These are phyloP conservation scores for Bufo bufo DNA, from an alignment of 2,113 vertebrate species.

Conservation along the genomic window DNA sequence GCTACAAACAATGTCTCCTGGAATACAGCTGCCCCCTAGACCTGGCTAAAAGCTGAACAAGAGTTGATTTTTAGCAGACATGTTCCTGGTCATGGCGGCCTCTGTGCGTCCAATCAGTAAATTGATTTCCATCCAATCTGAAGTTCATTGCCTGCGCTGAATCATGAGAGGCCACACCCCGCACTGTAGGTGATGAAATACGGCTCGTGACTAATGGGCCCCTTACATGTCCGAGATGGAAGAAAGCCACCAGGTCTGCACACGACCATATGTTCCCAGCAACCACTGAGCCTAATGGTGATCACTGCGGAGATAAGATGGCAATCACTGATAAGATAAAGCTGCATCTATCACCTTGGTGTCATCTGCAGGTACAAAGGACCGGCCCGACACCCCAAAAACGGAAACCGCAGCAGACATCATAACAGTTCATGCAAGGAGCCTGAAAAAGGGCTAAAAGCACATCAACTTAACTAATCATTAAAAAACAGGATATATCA, in stretches of 20 bases:
- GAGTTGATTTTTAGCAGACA: no score
- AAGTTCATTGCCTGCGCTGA: no score
- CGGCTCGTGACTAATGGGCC: background rate
- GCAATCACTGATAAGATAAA: slow-evolving; percentile 21
- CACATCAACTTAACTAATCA: background rate
- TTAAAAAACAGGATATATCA: no score
- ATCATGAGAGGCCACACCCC: no score
- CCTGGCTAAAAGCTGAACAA: no score
- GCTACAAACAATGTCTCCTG: no score
- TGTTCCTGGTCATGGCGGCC: no score
- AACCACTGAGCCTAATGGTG: background rate
- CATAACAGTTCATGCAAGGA: background rate
- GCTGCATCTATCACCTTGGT: background rate
- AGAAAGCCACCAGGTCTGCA: background rate
- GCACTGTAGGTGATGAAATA: background rate
- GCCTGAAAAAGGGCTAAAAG: background rate
- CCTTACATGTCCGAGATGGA: background rate
- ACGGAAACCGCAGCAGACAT: background rate
- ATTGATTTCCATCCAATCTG: no score
- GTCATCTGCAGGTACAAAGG: background rate
- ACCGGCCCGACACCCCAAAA: no score
- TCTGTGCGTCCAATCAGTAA: no score
- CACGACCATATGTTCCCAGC: background rate
- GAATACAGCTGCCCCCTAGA: no score
- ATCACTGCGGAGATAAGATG: slow-evolving; percentile 30